phyloP scores from a whole-genome alignment of 2,888 invertebrate genomes.

The Hartigia nigra region DNA sequence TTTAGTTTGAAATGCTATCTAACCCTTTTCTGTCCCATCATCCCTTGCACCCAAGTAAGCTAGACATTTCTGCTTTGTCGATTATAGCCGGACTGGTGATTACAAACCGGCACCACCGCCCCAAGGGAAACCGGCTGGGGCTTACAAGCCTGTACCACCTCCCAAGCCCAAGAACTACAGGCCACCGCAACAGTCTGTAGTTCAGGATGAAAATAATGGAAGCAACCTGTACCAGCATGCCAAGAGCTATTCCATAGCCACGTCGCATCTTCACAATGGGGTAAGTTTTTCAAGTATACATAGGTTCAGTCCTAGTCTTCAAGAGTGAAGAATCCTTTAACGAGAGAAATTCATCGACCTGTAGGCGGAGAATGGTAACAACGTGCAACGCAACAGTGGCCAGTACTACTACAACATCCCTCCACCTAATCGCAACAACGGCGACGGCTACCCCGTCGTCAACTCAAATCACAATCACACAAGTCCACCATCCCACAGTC shows the following conservation, averaged over 20 bases:
- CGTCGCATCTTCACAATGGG: conserved; percentile 69
- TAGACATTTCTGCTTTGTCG: conserved; percentile 41
- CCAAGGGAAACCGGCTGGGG: conserved; percentile 58
- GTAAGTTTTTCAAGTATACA: conserved; percentile 47
- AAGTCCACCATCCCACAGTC: conserved; percentile 52
- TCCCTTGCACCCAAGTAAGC: conserved; percentile 42
- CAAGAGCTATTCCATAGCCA: conserved; percentile 67
- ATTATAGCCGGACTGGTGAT: conserved; percentile 60
- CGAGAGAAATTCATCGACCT: neutral
- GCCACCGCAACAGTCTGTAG: conserved; percentile 71
- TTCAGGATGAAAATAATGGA: conserved; percentile 52
- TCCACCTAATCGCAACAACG: conserved; percentile 54
- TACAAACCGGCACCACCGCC: conserved; percentile 63
- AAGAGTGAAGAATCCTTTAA: neutral
- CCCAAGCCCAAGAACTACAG: conserved; percentile 94
- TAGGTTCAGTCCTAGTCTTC: neutral
- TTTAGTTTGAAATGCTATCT: conserved; percentile 43
- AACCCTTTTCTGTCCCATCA: conserved; percentile 2
- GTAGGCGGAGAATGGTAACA: conserved; percentile 67
- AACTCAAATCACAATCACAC: conserved; percentile 58
- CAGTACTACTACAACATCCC: conserved; percentile 70
- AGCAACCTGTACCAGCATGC: conserved; percentile 66
- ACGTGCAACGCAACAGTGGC: conserved; percentile 66
- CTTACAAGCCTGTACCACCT: conserved; percentile 90
- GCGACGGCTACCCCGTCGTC: conserved; percentile 42